Percentiles rank a stretch among this genome's conserved stretches.
These are phyloP conservation scores for Scomber colias DNA, from an alignment of 2,113 vertebrate species.

Conservation along the genomic window DNA sequence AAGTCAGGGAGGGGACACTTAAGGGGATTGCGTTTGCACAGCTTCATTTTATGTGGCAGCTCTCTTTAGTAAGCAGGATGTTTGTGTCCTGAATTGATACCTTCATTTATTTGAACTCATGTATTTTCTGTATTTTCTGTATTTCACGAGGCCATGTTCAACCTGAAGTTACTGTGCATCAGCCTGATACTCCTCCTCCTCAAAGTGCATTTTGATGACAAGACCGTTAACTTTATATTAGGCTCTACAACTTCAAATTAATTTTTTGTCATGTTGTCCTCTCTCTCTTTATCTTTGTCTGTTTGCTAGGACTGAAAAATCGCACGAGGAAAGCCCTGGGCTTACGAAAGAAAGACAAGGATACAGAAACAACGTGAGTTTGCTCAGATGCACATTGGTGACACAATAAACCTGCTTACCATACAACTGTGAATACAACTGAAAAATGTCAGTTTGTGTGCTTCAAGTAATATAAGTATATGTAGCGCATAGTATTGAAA, in stretches of 20 bases:
- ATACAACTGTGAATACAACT: not conserved
- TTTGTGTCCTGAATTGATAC: slow-evolving; percentile 33
- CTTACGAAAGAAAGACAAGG: slow-evolving; percentile 98
- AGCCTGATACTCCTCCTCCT: slow-evolving; percentile 8
- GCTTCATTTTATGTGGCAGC: slow-evolving; percentile 17
- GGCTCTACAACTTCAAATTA: slow-evolving; percentile 10
- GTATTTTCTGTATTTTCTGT: slow-evolving; percentile 33
- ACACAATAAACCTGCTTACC: not conserved
- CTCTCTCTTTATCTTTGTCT: not conserved
- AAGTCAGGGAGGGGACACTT: slow-evolving; percentile 40
- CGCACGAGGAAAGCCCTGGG: slow-evolving; percentile 97
- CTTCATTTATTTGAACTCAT: slow-evolving; percentile 12
- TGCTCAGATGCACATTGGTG: not conserved
- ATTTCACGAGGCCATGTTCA: not conserved
- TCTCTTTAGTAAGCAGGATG: slow-evolving; percentile 35
- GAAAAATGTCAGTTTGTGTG: not conserved
- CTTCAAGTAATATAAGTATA: too few relatives aligned
- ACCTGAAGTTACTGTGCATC: slow-evolving; percentile 7
- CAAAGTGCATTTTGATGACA: slow-evolving; percentile 40
- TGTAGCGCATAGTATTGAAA: too few relatives aligned
- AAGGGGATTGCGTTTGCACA: slow-evolving; percentile 32
- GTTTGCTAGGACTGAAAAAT: slow-evolving; percentile 94
- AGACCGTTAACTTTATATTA: slow-evolving; percentile 19
- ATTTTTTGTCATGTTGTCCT: slow-evolving; percentile 30
- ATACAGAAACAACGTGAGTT: slow-evolving; percentile 94